These are phyloP conservation scores for Crypturellus tataupa DNA, from an alignment of 2,797 vertebrate species.

Conservation along the genomic window DNA sequence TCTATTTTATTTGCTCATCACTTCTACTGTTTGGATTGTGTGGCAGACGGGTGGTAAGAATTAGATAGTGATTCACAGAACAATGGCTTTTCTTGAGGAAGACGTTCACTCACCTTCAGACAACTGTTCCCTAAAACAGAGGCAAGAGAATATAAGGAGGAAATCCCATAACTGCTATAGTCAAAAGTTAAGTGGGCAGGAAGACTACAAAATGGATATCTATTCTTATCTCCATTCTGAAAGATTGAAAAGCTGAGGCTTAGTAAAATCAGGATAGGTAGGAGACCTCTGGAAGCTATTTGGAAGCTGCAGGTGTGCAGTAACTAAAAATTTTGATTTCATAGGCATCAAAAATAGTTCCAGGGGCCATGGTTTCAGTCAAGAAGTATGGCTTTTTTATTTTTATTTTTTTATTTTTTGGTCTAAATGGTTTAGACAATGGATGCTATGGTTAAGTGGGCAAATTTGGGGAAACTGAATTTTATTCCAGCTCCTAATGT, in stretches of 20 bases:
- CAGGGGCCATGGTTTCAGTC: not conserved
- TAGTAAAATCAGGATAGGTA: slow-evolving; percentile 33
- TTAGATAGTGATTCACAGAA: slow-evolving; percentile 52
- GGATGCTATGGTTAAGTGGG: slow-evolving; percentile 6
- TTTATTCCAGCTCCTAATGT: not conserved
- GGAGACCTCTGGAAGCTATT: slow-evolving; percentile 37
- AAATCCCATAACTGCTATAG: slow-evolving; percentile 9
- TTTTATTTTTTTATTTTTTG: not conserved
- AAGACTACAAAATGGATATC: slow-evolving; percentile 10
- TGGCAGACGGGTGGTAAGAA: slow-evolving; percentile 48
- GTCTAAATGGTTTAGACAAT: not conserved
- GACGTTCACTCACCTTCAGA: slow-evolving; percentile 1
- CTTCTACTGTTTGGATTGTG: slow-evolving; percentile 59
- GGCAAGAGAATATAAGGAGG: not conserved
- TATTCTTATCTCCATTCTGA: slow-evolving; percentile 48
- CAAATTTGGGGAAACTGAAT: not conserved
- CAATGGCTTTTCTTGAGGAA: slow-evolving; percentile 32
- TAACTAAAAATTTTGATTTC: not conserved
- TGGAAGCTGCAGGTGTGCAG: slow-evolving; percentile 49
- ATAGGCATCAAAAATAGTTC: slow-evolving; percentile 16
- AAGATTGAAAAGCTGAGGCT: slow-evolving; percentile 14
- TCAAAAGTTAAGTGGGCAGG: slow-evolving; percentile 16
- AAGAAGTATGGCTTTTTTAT: not conserved
- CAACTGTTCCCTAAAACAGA: slow-evolving; percentile 27
- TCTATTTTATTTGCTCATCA: slow-evolving; percentile 42